These are phyloP conservation scores for Hypolimnas misippus DNA, from an alignment of 2,888 invertebrate genomes.

Conservation along the genomic window DNA sequence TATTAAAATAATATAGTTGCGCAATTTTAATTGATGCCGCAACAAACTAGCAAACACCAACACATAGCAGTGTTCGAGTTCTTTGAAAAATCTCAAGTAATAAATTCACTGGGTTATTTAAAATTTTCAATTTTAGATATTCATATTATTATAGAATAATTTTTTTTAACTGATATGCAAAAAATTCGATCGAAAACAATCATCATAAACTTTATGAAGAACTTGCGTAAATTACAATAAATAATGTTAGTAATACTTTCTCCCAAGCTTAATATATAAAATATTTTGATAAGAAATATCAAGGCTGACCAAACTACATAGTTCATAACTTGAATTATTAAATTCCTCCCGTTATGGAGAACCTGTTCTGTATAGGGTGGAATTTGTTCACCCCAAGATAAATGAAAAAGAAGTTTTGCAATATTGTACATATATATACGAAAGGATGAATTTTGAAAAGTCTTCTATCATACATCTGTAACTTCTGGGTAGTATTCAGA, in stretches of 20 bases:
- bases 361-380: conserved; percentile 2
- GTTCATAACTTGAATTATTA: conserved; percentile 10
- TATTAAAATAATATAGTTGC: no score
- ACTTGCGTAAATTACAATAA: background rate
- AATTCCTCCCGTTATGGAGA: background rate
- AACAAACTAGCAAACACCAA: no score
- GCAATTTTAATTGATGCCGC: no score
- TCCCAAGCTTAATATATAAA: background rate
- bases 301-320: background rate
- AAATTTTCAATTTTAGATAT: no score
- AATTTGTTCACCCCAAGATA: background rate
- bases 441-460: background rate
- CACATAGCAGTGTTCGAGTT: no score
- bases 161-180: no score
- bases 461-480: background rate
- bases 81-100: no score
- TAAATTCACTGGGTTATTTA: no score
- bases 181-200: no score
- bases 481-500: background rate
- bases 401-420: background rate
- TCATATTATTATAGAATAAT: no score
- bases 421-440: background rate
- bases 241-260: background rate
- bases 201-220: background rate
- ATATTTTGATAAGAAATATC: conserved; percentile 5